Evolutionary conservation across 2,113 vertebrate species (phyloP), one percentile per base, ranked within the genome.

Genomic region (Motacilla alba): DNA sequence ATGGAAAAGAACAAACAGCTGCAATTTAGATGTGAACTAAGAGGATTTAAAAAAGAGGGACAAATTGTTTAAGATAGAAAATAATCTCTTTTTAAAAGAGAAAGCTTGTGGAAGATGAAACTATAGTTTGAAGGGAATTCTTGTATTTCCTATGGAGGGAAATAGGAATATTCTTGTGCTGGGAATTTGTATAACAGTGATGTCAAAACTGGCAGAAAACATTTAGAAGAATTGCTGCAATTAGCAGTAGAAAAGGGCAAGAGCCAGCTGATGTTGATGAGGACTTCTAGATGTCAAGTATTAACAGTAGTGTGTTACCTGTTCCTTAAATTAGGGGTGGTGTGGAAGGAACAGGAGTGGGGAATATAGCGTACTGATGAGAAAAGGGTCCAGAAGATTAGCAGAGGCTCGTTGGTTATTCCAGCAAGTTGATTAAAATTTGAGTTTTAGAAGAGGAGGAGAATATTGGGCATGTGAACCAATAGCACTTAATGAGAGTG

Each of bases 291-390:
- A 20, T 27, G 14, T 1, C 6, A 39, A 10, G 23, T 27, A 14
- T 1, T 6, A 47, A 16, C n/a, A 33, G 33, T 17, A 23, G 2
- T 0, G 7, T 22, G 37, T 55, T 60, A 18, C 22, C 46, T 58
- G 19, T 78, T 56, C 41, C 41, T 58, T 72, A 52, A 47, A 33
- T 76, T 37, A 2, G 13, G 2, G 3, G 5, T 62, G 46, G 4
- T n/a, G 26, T 43, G 52, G 56, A 77, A 83, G 39, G 33, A 24
- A 28, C 30, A 2, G 24, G 43, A 62, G 15, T 39, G 33, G 15
- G 28, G 7, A 67, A 2, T 16, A 1, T 0, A 7, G 30, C 27
- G 11, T 56, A 35, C 73, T 14, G 2, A 2, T 20, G 43, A 12
- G 39, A 53, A 33, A 1, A 62, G 59, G 9, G 33, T 87, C 28